Evolutionary conservation across 92 coral and sea anemone species (phyloP).

Genomic region (Porites cylindrica): DNA sequence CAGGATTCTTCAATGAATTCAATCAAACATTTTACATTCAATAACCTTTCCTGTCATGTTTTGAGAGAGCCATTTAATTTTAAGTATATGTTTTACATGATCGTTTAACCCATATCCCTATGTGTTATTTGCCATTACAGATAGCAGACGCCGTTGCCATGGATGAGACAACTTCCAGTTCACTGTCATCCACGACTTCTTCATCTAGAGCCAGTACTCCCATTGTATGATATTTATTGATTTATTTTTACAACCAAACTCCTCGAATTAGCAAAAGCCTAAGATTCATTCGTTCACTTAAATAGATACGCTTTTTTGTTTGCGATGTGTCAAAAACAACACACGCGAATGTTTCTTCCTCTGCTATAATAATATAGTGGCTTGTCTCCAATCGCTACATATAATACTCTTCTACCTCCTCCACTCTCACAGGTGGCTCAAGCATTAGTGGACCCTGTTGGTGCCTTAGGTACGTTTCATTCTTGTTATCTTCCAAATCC

Average conservation of each 20-base stretch:
- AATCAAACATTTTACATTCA: too few relatives aligned
- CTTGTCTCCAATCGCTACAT: too few relatives aligned
- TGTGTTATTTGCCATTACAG: constrained; percentile 34
- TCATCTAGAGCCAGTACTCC: constrained; percentile 89
- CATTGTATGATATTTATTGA: constrained; percentile 52
- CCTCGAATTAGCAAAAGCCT: too few relatives aligned
- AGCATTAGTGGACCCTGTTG: constrained; percentile 72
- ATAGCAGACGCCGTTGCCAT: constrained; percentile 75
- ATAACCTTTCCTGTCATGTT: too few relatives aligned
- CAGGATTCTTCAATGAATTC: too few relatives aligned
- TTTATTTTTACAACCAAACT: not conserved
- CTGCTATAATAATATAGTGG: too few relatives aligned
- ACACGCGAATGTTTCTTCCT: too few relatives aligned
- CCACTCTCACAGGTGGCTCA: constrained; percentile 49
- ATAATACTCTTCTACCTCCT: not conserved
- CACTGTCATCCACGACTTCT: constrained; percentile 77
- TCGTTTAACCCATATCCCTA: not conserved
- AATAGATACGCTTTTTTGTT: too few relatives aligned
- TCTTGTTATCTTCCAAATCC: not conserved
- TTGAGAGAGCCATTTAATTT: too few relatives aligned
- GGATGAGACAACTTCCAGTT: constrained; percentile 54
- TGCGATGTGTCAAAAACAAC: too few relatives aligned
- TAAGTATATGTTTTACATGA: not conserved
- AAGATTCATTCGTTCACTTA: too few relatives aligned
- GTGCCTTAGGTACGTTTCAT: constrained; percentile 59